These are phyloP conservation scores for Parapsyche elsis DNA, from an alignment of 1,140 invertebrate species.

Conservation along the genomic window DNA sequence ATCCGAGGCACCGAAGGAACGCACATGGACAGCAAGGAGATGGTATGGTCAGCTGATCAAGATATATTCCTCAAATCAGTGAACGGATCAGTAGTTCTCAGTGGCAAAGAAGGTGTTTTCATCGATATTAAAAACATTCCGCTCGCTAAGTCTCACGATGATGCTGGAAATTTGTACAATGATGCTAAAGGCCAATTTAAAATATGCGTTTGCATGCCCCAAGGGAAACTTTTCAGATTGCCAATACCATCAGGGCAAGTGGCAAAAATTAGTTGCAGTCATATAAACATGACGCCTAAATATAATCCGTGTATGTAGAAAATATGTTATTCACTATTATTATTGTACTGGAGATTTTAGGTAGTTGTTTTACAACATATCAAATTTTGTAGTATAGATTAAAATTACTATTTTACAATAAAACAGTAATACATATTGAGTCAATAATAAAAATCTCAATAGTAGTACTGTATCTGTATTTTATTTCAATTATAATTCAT, in stretches of 20 bases:
- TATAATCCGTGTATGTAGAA: slow-evolving; percentile 77
- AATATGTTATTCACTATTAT: too few species aligned
- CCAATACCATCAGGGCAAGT: slow-evolving; percentile 70
- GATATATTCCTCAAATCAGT: slow-evolving; percentile 82
- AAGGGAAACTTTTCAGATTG: slow-evolving; percentile 83
- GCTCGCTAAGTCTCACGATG: slow-evolving; percentile 66
- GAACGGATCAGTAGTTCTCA: slow-evolving; percentile 80
- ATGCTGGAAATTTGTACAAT: slow-evolving; percentile 61
- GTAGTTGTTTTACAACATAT: not conserved
- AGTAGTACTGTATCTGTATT: too few species aligned
- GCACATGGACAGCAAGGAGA: slow-evolving; percentile 63
- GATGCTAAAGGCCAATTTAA: slow-evolving; percentile 75
- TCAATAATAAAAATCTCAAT: too few species aligned
- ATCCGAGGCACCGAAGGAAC: slow-evolving; percentile 77
- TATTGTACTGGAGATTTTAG: not conserved
- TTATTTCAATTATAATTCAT: too few species aligned
- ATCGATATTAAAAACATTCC: slow-evolving; percentile 80
- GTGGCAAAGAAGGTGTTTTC: slow-evolving; percentile 76
- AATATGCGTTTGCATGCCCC: slow-evolving; percentile 88
- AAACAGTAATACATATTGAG: too few species aligned
- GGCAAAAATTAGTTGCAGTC: slow-evolving; percentile 72
- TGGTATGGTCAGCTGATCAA: slow-evolving; percentile 76
- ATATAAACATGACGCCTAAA: slow-evolving; percentile 71
- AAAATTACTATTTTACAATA: not conserved
- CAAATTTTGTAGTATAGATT: not conserved